Evolutionary conservation across 1,140 invertebrate species (phyloP), one percentile per base, ranked within the genome.

Genomic region (Rhopalosiphum maidis): DNA sequence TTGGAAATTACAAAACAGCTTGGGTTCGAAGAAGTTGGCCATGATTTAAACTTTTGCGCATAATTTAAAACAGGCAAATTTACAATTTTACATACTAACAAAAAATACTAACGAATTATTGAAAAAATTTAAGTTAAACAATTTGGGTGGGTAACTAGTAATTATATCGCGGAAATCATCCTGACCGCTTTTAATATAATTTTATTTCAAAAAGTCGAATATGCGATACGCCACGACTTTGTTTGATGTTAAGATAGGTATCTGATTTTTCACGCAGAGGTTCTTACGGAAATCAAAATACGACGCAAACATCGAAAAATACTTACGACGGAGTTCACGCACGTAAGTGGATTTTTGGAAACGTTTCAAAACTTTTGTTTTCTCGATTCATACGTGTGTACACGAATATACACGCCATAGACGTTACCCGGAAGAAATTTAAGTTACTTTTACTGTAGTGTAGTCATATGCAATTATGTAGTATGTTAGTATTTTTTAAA

Each of bases 281-380:
- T 77, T 15, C 15, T 77, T 77, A 18, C 9, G 3, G 30, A 68
- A 30, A 68, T 68, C 9, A 68, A 68, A 68, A 68, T 0, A 30
- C 15, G n/a, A 68, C 60, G 18, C 30, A 68, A 68, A 77, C 60
- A 35, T n/a, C 15, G 2, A 77, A 77, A 77, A 77, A 77, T 77
- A n/a, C 30, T 77, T n/a, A 77, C n/a, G 30, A 8, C 15, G 15
- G 60, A 77, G 30, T 77, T 77, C 11, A 35, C 77, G n/a, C 35
- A 41, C 35, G 21, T 83, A 83, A 83, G 35, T 83, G 82, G 82
- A 37, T 83, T 83, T 83, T 83, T 83, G 82, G 82, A 83, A 83
- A 83, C 35, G 82, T 83, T 83, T 83, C 82, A 41, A 83, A 83
- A 37, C 21, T 83, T 83, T 83, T 37, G 21, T 35, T 83, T 37